These are phyloP conservation scores for Ornithoptera priamus DNA, from an alignment of 2,888 invertebrate genomes.

Conservation along the genomic window DNA sequence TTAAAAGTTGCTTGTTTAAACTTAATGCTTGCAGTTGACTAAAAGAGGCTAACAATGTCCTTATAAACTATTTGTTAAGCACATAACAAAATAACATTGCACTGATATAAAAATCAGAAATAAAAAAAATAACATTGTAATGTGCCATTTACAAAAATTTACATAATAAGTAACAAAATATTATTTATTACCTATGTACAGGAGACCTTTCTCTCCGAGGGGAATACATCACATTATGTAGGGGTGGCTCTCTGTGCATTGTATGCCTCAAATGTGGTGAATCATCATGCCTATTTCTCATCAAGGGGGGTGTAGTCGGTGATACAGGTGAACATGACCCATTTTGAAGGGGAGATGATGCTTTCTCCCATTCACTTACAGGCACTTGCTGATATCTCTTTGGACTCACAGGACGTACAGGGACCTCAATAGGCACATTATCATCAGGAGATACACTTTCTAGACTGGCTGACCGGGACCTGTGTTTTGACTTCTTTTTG, in stretches of 20 bases:
- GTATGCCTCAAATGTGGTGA: slow-evolving; percentile 53
- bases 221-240: slow-evolving; percentile 63
- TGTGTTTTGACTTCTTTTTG: slow-evolving; percentile 86
- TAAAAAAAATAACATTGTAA: no score
- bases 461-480: slow-evolving; percentile 84
- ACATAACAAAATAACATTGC: no score
- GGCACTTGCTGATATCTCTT: slow-evolving; percentile 70
- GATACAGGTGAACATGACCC: slow-evolving; percentile 81
- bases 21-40: no score
- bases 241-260: slow-evolving; percentile 48
- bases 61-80: no score
- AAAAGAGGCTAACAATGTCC: no score
- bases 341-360: slow-evolving; percentile 77
- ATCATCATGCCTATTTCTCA: slow-evolving; percentile 47
- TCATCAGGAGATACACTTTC: slow-evolving; percentile 83
- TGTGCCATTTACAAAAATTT: not conserved
- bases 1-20: no score
- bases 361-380: slow-evolving; percentile 76
- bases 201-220: slow-evolving; percentile 69
- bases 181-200: slow-evolving; percentile 50
- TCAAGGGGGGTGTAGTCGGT: slow-evolving; percentile 78
- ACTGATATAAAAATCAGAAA: no score
- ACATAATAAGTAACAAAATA: not conserved
- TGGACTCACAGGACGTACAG: slow-evolving; percentile 51
- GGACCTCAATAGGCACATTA: slow-evolving; percentile 56